phyloP scores from a whole-genome alignment of 2,888 invertebrate genomes.

The Gymnoscelis rufifasciata region DNA sequence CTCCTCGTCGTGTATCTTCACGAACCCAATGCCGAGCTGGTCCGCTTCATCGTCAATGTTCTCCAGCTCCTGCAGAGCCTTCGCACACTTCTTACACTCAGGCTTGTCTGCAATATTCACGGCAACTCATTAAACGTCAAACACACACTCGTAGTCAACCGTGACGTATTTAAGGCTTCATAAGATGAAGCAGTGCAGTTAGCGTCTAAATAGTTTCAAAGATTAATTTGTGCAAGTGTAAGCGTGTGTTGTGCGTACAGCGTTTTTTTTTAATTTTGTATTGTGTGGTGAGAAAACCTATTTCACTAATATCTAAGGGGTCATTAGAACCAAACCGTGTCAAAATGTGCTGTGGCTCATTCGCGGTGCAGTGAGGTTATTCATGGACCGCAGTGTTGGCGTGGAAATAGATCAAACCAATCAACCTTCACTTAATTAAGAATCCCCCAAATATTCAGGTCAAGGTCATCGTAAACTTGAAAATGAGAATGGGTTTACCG shows the following conservation, averaged over 20 bases:
- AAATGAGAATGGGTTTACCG: conserved; percentile 25
- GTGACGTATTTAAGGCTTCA: conserved; percentile 37
- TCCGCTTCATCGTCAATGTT: conserved; percentile 97
- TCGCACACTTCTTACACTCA: conserved; percentile 94
- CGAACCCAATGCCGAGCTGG: conserved; percentile 95
- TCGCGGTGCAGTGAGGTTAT: conserved; percentile 13
- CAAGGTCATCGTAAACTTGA: conserved; percentile 62
- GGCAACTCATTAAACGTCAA: conserved; percentile 11
- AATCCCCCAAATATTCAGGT: conserved; percentile 59
- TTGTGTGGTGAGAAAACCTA: conserved; percentile 25
- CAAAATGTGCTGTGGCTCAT: conserved; percentile 4
- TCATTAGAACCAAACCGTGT: conserved; percentile 14
- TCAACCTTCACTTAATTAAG: conserved; percentile 33
- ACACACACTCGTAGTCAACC: no score
- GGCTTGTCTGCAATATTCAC: conserved; percentile 86
- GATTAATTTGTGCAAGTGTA: conserved; percentile 51
- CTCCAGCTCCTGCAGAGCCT: conserved; percentile 93
- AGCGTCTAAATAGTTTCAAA: conserved; percentile 50
- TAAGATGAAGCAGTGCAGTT: conserved; percentile 69
- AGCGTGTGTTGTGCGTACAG: conserved; percentile 34
- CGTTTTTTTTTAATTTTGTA: conserved; percentile 22
- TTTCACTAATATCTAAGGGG: conserved; percentile 21
- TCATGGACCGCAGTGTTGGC: conserved; percentile 24
- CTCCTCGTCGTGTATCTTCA: conserved; percentile 94
- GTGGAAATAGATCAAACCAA: conserved; percentile 37